Conservation (phyloP, 2,888 invertebrate genomes). For the Pelosia muscerda region DNA sequence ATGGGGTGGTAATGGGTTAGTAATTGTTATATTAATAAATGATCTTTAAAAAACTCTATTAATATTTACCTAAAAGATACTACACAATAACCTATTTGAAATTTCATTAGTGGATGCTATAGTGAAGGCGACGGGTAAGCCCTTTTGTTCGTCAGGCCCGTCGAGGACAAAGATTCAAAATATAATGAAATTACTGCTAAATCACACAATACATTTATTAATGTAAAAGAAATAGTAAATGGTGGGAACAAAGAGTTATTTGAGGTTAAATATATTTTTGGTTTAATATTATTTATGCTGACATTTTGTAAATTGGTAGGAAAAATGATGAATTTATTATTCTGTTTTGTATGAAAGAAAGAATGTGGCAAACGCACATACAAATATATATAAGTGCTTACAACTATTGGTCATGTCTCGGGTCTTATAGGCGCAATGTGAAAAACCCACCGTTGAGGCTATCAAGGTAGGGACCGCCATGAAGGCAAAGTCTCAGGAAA, state of each 20-base stretch:
- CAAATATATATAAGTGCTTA: no score
- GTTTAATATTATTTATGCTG: not conserved
- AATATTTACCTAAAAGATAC: not conserved
- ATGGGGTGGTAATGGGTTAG: no score
- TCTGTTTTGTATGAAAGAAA: no score
- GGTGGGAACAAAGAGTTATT: not conserved
- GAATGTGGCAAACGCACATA: no score
- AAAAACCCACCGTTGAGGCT: no score
- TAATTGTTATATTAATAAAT: not conserved
- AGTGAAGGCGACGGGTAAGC: not conserved
- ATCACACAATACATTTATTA: not conserved
- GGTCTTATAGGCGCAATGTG: no score
- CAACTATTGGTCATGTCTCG: no score
- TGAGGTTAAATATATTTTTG: not conserved
- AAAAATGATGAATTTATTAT: not conserved
- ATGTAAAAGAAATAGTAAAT: not conserved
- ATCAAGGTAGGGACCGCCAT: no score
- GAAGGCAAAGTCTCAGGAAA: no score
- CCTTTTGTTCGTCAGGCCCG: not conserved
- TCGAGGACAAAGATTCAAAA: not conserved
- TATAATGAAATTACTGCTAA: slow-evolving; percentile 4
- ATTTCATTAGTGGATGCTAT: not conserved
- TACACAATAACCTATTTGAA: not conserved
- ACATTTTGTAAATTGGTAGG: not conserved
- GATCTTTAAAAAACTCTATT: not conserved